Evolutionary conservation across 64 coral and sea anemone species (phyloP).

Genomic region (Pocillopora damicornis): DNA sequence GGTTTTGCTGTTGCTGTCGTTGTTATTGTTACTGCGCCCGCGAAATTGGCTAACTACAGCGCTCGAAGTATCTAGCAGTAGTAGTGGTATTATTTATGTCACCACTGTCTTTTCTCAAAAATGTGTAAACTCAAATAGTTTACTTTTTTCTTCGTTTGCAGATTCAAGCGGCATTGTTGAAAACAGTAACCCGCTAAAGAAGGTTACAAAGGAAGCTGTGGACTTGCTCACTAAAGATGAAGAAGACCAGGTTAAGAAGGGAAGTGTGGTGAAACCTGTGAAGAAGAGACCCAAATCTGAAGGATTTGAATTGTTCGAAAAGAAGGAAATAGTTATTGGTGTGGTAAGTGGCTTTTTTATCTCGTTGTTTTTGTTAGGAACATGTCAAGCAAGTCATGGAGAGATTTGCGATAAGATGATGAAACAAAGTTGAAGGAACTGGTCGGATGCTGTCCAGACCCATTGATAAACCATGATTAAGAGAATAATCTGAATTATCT

Average conservation of each 20-base stretch:
- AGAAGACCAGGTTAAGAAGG: background rate
- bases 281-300: conserved; percentile 36
- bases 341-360: conserved; percentile 18
- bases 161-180: background rate
- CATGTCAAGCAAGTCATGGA: too few species aligned
- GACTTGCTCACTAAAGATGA: background rate
- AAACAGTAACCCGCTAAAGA: background rate
- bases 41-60: too few species aligned
- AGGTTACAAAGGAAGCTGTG: background rate
- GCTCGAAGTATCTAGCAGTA: too few species aligned
- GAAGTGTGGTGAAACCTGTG: background rate
- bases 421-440: too few species aligned
- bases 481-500: too few species aligned
- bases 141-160: background rate
- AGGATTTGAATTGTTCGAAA: conserved; percentile 27
- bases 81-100: too few species aligned
- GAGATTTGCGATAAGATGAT: too few species aligned
- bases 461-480: too few species aligned
- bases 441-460: too few species aligned
- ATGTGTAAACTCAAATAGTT: background rate
- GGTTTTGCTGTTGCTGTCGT: too few species aligned
- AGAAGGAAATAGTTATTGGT: conserved; percentile 6
- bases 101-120: background rate
- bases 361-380: background rate
- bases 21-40: too few species aligned